phyloP scores from a whole-genome alignment of 1,140 invertebrate genomes.

The Nasonia longicornis region DNA sequence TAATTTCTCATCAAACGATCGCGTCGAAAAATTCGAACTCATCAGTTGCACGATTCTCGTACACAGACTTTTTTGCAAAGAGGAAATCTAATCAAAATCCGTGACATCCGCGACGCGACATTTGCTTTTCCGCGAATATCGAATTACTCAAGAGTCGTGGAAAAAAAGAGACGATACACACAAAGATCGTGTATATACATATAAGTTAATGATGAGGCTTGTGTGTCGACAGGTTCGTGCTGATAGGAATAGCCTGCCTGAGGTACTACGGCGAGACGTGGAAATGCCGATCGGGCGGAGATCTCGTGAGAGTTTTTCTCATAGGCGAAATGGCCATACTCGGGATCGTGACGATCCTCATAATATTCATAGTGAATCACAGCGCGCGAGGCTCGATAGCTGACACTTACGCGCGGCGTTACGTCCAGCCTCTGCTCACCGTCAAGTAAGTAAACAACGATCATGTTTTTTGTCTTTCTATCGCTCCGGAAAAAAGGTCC shows the following conservation, averaged over 20 bases:
- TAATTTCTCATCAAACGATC: neutral
- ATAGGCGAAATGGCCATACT: constrained; percentile 75
- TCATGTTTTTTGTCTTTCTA: neutral
- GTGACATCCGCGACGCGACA: neutral
- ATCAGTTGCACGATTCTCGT: neutral
- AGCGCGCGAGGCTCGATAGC: constrained; percentile 79
- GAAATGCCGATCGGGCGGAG: constrained; percentile 74
- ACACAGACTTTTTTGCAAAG: neutral
- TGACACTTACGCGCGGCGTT: constrained; percentile 75
- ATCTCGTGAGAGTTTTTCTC: constrained; percentile 77
- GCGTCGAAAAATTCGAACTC: neutral
- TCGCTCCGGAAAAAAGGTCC: neutral
- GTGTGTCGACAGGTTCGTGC: constrained; percentile 71
- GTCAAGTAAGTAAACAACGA: constrained; percentile 73
- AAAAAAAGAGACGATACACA: neutral
- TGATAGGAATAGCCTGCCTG: constrained; percentile 75
- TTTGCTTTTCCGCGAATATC: neutral
- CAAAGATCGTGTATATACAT: neutral
- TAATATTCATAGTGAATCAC: constrained; percentile 76
- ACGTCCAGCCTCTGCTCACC: constrained; percentile 76
- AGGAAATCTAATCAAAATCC: neutral
- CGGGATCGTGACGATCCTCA: constrained; percentile 72
- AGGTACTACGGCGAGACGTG: constrained; percentile 76
- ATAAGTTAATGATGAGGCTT: neutral
- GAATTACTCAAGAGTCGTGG: neutral